phyloP scores from a whole-genome alignment of 2,113 vertebrate species.

The Strix uralensis region DNA sequence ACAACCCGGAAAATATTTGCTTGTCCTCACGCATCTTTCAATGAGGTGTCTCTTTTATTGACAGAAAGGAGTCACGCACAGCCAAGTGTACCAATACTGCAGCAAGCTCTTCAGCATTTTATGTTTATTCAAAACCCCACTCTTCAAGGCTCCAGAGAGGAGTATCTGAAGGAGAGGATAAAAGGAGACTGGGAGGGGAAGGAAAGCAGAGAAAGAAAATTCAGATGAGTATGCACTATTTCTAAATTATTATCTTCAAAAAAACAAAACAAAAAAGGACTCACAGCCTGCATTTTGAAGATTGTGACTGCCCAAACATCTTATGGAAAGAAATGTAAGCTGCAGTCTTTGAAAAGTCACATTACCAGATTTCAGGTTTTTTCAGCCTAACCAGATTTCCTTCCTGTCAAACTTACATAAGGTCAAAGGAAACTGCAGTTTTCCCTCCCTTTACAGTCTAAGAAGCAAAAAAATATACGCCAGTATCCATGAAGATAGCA shows the following conservation, averaged over 20 bases:
- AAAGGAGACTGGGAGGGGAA: neutral
- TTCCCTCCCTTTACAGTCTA: neutral
- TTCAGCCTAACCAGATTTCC: neutral
- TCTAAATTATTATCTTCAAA: neutral
- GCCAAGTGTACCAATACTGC: neutral
- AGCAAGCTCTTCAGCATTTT: neutral
- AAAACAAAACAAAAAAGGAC: neutral
- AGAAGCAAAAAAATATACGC: neutral
- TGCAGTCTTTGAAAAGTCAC: neutral
- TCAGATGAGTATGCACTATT: neutral
- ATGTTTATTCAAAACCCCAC: conserved; percentile 12
- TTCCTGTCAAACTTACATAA: neutral
- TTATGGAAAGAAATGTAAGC: neutral
- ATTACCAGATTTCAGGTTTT: neutral
- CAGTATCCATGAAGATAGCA: neutral
- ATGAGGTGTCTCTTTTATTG: neutral
- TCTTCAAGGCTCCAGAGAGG: neutral
- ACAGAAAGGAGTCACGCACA: conserved; percentile 5
- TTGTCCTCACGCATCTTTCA: conserved; percentile 25
- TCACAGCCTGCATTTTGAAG: neutral
- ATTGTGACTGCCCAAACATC: neutral
- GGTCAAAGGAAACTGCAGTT: neutral
- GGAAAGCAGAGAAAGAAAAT: neutral
- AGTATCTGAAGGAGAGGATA: neutral
- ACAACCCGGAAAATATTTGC: conserved; percentile 19